phyloP scores from a whole-genome alignment of 2,113 vertebrate genomes.

The Malurus alboscapulatus region DNA sequence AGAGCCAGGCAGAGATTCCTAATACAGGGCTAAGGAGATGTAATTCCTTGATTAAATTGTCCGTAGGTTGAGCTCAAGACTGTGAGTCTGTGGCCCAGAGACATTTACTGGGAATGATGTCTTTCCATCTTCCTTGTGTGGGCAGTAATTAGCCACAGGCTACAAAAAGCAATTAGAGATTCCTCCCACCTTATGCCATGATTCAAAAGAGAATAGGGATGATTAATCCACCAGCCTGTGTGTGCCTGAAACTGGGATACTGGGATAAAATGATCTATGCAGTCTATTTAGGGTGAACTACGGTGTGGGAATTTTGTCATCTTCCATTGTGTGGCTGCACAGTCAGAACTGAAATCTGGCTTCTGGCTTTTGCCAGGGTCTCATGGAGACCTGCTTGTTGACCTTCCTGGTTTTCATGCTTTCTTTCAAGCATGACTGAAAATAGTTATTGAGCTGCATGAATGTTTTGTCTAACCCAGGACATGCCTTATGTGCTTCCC shows the following conservation, averaged over 20 bases:
- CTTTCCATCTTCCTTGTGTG: background rate
- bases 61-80: background rate
- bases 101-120: accelerated
- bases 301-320: background rate
- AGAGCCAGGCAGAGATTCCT: background rate
- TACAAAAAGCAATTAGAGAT: slow-evolving; percentile 18
- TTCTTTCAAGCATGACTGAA: background rate
- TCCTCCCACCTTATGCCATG: slow-evolving; percentile 12
- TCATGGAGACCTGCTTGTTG: background rate
- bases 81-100: background rate
- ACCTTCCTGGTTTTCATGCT: background rate
- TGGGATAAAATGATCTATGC: background rate
- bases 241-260: background rate
- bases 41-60: background rate
- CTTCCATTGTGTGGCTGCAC: background rate
- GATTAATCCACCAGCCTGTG: slow-evolving; percentile 7
- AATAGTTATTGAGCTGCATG: background rate
- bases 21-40: background rate
- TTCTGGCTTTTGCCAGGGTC: background rate
- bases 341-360: background rate
- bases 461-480: background rate
- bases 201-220: slow-evolving; percentile 32
- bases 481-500: background rate
- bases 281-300: background rate
- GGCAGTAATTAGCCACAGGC: slow-evolving; percentile 26